Base-by-base conservation (phyloP, 2,113 vertebrate genomes). In the Rhodinocichla rosea region DNA sequence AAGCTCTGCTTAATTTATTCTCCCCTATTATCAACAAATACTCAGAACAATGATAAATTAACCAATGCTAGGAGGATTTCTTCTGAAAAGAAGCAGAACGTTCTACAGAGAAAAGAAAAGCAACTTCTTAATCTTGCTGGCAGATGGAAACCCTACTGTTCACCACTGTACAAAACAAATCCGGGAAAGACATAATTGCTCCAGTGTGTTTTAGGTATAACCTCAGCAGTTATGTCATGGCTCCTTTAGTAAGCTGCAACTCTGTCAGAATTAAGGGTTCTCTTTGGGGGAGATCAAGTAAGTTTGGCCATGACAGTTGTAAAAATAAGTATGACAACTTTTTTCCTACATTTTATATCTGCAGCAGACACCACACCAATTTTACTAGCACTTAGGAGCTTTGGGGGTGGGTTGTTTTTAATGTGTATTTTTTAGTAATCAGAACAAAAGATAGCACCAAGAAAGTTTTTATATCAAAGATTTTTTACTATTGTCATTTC, bases 131-230 rank as follows among this genome's bases (percentile, higher is more conserved):
- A 95, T 81, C 89, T 95, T 89, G 74, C 93, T 85, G 83, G 89
- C 85, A 96, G 91, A 92, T 92, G 90, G 89, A 97, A 96, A 94
- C 80, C 85, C 94, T 94, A 90, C 80, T 95, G 92, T 95, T 97
- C 87, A 64, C 82, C 89, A 96, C 82, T 79, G 94, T 71, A 88
- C 86, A 95, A 96, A 96, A 68, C 85, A 85, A 64, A 94, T 91
- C 62, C 13, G 1, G 86, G 91, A 97, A 62, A 94, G 47, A 56
- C 79, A 75, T 95, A 86, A 95, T 94, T 93, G 64, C 71, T 89
- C 76, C 95, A 81, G 37, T 65, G 40, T 80, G 73, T 93, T 94
- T 96, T 93, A 94, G 62, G 68, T 87, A 64, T 90, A 96, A 95
- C 77, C 89, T 92, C 83, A 96, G 84, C 19, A 90, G 74, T 42